Percentiles rank a stretch among this genome's conserved stretches.
Evolutionary conservation across 2,888 invertebrate species (phyloP).

Genomic region (Hydrotaea cyrtoneurina): DNA sequence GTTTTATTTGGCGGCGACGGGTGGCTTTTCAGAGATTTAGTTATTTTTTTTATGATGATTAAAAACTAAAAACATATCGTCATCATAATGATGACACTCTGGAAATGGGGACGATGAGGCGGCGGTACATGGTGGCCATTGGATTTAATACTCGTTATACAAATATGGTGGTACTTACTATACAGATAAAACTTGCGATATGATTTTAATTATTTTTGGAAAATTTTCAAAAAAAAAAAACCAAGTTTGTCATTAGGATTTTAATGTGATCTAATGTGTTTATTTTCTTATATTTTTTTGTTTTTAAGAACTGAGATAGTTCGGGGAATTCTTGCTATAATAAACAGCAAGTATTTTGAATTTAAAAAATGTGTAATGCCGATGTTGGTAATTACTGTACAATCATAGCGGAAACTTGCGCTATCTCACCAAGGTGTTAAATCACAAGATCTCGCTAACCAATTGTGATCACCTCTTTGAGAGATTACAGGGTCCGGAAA

Average conservation of each 20-base stretch:
- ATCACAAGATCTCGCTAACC: no score
- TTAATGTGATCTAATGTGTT: not conserved
- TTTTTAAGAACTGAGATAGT: no score
- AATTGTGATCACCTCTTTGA: no score
- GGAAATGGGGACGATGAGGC: not conserved
- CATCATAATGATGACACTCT: constrained; percentile 8
- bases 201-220: not conserved
- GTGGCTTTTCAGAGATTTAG: constrained; percentile 11
- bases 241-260: not conserved
- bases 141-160: not conserved
- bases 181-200: not conserved
- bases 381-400: no score
- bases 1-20: constrained; percentile 10
- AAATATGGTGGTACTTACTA: constrained; percentile 13
- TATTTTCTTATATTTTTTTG: not conserved
- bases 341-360: no score
- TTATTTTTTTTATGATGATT: constrained; percentile 36
- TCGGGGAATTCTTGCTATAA: no score
- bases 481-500: no score
- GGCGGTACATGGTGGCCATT: not conserved
- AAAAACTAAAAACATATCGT: constrained; percentile 25
- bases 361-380: no score
- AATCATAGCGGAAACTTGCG: no score
- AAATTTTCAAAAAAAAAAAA: not conserved
- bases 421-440: no score